These are phyloP conservation scores for Hippocampus guttulatus DNA, from an alignment of 2,113 vertebrate genomes.

Conservation along the genomic window DNA sequence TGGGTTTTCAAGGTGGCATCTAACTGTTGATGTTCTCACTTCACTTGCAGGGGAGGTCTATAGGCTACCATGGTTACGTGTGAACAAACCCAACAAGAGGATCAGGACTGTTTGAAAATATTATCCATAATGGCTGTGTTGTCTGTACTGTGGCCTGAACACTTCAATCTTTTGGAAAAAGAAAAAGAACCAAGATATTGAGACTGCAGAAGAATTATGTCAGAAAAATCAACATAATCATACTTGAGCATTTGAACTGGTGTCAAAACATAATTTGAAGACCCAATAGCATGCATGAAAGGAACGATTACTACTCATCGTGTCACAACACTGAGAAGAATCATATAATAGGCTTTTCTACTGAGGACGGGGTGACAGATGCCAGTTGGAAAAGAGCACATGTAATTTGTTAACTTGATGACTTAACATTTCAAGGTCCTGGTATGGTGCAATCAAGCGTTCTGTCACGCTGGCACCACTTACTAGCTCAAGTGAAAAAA, in stretches of 20 bases:
- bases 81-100: background rate
- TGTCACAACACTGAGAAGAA: background rate
- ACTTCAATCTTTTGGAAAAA: background rate
- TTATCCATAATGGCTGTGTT: background rate
- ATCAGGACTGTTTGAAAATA: background rate
- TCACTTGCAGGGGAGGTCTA: background rate
- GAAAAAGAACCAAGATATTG: conserved; percentile 5
- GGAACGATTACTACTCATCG: background rate
- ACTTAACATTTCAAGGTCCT: conserved; percentile 6
- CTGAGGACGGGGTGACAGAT: conserved; percentile 3
- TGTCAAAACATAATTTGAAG: background rate
- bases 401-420: conserved; percentile 1
- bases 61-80: background rate
- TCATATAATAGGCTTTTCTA: background rate
- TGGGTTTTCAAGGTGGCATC: background rate
- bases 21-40: background rate
- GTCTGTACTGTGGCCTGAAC: background rate
- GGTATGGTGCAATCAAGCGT: background rate
- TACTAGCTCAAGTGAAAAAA: background rate
- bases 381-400: background rate
- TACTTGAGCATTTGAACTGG: background rate
- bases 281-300: background rate
- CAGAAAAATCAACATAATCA: background rate
- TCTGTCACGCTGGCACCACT: conserved; percentile 4
- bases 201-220: background rate